Evolutionary conservation across 2,888 invertebrate species (phyloP), one percentile per base, ranked within the genome.

Genomic region (Galeopsomyia nigrocyanea): DNA sequence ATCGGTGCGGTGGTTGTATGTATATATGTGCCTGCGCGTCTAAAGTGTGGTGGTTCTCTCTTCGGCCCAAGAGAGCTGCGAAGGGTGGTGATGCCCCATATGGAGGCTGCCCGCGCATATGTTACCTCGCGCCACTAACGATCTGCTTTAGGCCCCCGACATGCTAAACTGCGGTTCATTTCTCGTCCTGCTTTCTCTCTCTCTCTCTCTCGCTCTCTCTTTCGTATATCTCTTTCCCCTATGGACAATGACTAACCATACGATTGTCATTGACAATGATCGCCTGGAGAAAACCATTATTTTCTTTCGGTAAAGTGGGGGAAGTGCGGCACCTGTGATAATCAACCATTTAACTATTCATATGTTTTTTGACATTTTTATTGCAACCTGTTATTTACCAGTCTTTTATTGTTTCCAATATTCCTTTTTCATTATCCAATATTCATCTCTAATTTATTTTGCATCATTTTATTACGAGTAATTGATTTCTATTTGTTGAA

Each of bases 21-120:
- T 31, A 31, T 31, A n/a, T n/a, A 26, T 26, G 5, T 26, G 26
- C 26, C 26, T 26, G 26, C 5, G 26, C 57, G 72, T 17, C 56
- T 17, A 66, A 69, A 69, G 51, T 53, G 57, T 49, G 63, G 26
- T 17, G 63, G 62, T 67, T 26, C 53, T 61, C 58, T 47, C 19
- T 39, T 50, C 63, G 51, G 50, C 62, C 66, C 39, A 50, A 46
- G 57, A 49, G 47, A 51, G 31, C 26, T 56, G n/a, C 58, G 31
- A 49, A 53, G 21, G 73, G 47, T 26, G 73, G 68, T 76, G 80
- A 78, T 82, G 82, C 80, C 85, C 84, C 86, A 86, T 86, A 86
- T 86, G 86, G 86, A 85, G 83, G 76, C 84, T 85, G 86, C 86
- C 84, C 77, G 81, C 85, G 84, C 86, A 86, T 86, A 86, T 86